These are phyloP conservation scores for Cephus pulcher DNA, from an alignment of 2,888 invertebrate genomes.

Conservation along the genomic window DNA sequence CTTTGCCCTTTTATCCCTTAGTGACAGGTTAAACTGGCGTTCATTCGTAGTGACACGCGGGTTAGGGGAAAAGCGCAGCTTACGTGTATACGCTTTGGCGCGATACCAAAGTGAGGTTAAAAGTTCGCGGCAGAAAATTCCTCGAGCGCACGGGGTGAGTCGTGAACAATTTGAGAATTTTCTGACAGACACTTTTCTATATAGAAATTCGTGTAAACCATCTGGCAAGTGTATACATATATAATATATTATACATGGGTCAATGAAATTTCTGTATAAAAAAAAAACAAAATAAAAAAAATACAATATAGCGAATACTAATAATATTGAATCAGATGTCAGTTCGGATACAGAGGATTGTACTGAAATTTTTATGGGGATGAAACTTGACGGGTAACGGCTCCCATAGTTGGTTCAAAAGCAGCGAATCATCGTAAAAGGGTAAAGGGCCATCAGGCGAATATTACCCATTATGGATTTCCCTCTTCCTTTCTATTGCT, in stretches of 20 bases:
- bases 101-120: neutral
- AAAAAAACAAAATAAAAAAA: neutral
- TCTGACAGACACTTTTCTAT: neutral
- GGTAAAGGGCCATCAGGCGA: slow-evolving; percentile 36
- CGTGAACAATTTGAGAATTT: neutral
- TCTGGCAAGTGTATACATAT: neutral
- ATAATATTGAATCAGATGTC: neutral
- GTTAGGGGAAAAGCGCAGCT: neutral
- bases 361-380: slow-evolving; percentile 36
- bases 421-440: slow-evolving; percentile 39
- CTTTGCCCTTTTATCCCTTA: neutral
- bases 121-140: neutral
- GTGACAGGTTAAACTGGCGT: neutral
- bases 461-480: slow-evolving; percentile 31
- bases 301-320: neutral
- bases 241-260: neutral
- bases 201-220: neutral
- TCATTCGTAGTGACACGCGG: neutral
- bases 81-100: neutral
- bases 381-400: slow-evolving; percentile 47
- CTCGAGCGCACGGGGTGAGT: neutral
- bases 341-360: neutral
- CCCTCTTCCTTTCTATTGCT: slow-evolving; percentile 13
- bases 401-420: slow-evolving; percentile 25
- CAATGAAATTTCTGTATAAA: neutral